Evolutionary conservation across 2,797 vertebrate genomes (phyloP).

Genomic region (Molothrus aeneus): DNA sequence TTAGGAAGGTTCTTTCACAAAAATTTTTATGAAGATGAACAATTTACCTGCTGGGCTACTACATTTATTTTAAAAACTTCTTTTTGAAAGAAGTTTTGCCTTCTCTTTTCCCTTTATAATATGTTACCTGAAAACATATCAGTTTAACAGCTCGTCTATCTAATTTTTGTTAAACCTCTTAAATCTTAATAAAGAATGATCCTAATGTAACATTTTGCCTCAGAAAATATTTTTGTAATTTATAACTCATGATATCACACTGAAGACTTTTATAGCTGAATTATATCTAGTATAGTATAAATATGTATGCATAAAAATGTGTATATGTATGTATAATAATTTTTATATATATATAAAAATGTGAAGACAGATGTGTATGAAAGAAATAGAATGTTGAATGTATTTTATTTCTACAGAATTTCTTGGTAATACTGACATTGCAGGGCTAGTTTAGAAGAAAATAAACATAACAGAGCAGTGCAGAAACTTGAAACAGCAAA

Average conservation of each 20-base stretch:
- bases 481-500: background rate
- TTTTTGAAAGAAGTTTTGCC: background rate
- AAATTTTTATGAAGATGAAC: background rate
- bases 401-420: background rate
- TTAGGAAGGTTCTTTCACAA: background rate
- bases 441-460: background rate
- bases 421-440: background rate
- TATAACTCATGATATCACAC: background rate
- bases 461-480: background rate
- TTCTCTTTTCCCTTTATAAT: background rate
- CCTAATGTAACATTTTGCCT: background rate
- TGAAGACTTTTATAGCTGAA: background rate
- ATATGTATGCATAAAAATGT: background rate
- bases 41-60: background rate
- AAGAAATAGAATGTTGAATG: background rate
- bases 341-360: background rate
- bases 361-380: background rate
- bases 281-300: background rate
- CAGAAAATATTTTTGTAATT: background rate
- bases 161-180: background rate
- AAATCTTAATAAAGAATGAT: background rate
- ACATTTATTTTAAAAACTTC: background rate
- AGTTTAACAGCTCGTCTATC: background rate
- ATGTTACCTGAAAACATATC: background rate
- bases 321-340: background rate